Percentiles rank a stretch among this genome's conserved stretches.
Conservation (phyloP, 1,140 invertebrate genomes). For the Arctopsyche grandis region DNA sequence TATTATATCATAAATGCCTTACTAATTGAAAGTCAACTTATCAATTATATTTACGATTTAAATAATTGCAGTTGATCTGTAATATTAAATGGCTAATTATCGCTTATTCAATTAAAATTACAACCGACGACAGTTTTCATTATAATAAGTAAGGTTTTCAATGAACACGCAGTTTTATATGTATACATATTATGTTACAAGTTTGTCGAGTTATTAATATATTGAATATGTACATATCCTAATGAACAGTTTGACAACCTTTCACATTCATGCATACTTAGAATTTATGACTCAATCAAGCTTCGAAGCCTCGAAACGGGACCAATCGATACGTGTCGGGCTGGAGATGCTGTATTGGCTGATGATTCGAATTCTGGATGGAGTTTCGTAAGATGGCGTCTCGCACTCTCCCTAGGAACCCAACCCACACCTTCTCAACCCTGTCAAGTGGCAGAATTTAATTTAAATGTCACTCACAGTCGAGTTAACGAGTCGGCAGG, state of each 20-base stretch:
- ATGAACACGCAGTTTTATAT: no score
- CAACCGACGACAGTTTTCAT: neutral
- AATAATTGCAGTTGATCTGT: neutral
- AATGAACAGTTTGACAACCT: neutral
- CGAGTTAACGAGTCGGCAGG: conserved; percentile 27
- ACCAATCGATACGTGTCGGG: neutral
- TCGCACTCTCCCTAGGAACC: no score
- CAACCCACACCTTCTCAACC: neutral
- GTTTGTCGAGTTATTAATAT: no score
- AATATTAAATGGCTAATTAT: neutral
- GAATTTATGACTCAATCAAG: conserved; percentile 19
- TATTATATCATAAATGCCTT: no score
- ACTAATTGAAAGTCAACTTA: neutral
- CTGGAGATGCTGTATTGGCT: neutral
- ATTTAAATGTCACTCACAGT: conserved; percentile 40
- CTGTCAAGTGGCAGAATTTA: conserved; percentile 32
- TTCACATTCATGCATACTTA: neutral
- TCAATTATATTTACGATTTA: neutral
- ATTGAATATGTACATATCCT: neutral
- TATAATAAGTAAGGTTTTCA: no score
- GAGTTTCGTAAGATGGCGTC: neutral
- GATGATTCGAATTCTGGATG: neutral
- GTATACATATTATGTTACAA: no score
- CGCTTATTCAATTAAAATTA: conserved; percentile 2
- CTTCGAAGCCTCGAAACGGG: neutral